These are phyloP conservation scores for Pachymerium ferrugineum DNA, from an alignment of 2,888 invertebrate species.

Conservation along the genomic window DNA sequence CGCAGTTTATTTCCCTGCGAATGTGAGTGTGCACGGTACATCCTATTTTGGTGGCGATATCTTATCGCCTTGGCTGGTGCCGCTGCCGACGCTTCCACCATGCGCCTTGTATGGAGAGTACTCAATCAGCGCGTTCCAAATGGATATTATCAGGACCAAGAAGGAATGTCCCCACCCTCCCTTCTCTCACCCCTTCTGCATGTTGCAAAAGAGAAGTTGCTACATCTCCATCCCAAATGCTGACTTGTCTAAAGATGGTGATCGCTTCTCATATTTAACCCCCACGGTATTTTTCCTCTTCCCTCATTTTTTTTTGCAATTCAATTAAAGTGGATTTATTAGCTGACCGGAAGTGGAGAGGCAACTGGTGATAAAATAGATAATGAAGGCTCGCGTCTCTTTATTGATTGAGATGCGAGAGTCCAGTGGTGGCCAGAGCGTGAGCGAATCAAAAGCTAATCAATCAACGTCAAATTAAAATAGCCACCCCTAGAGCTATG, in stretches of 20 bases:
- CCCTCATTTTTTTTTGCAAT: too few relatives aligned
- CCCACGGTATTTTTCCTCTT: too few relatives aligned
- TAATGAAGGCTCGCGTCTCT: constrained; percentile 5
- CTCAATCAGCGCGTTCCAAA: constrained; percentile 17
- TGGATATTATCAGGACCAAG: constrained; percentile 21
- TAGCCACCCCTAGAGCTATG: not conserved
- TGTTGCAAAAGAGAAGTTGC: not conserved
- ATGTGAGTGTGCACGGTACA: constrained; percentile 10
- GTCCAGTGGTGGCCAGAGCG: not conserved
- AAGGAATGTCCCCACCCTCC: constrained; percentile 1
- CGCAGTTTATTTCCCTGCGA: constrained; percentile 18
- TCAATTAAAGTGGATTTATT: too few relatives aligned
- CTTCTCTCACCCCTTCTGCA: not conserved
- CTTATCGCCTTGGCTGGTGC: constrained; percentile 13
- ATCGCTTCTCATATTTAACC: not conserved
- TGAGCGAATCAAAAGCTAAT: constrained; percentile 31
- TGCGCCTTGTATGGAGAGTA: constrained; percentile 18
- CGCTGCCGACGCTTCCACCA: constrained; percentile 11
- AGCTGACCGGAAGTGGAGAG: too few relatives aligned
- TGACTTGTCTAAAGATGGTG: constrained; percentile 10
- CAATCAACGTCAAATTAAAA: constrained; percentile 33
- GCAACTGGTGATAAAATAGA: too few relatives aligned
- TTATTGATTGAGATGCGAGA: constrained; percentile 15
- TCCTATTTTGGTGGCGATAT: constrained; percentile 14
- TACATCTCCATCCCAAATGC: not conserved